Evolutionary conservation across 2,888 invertebrate genomes (phyloP).

Genomic region (Tenthredo notha): DNA sequence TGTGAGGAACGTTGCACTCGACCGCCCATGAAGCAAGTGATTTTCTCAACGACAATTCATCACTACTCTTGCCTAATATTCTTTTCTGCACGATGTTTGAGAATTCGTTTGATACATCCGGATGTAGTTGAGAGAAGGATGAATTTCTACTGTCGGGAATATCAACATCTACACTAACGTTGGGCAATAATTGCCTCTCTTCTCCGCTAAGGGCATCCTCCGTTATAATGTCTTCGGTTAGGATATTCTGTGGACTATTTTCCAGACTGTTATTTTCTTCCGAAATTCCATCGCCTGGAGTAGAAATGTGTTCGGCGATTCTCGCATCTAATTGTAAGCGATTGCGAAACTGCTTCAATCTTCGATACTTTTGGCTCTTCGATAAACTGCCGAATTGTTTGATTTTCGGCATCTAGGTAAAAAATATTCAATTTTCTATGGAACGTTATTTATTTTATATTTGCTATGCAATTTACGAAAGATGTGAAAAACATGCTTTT

Average conservation of each 20-base stretch:
- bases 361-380: constrained; percentile 4
- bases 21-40: constrained; percentile 5
- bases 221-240: background rate
- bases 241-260: constrained; percentile 5
- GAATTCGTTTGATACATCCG: too few species aligned
- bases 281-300: background rate
- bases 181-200: background rate
- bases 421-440: background rate
- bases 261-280: background rate
- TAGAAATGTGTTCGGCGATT: background rate
- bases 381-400: background rate
- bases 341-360: background rate
- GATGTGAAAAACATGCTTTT: background rate
- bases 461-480: background rate
- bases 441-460: background rate
- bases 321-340: background rate
- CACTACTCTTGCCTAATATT: background rate
- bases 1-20: background rate
- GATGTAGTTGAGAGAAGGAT: too few species aligned
- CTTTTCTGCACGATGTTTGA: too few species aligned
- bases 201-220: background rate
- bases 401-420: background rate
- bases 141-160: too few species aligned
- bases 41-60: background rate
- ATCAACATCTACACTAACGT: background rate